Evolutionary conservation across 2,113 vertebrate genomes (phyloP).

Genomic region (Eublepharis macularius): DNA sequence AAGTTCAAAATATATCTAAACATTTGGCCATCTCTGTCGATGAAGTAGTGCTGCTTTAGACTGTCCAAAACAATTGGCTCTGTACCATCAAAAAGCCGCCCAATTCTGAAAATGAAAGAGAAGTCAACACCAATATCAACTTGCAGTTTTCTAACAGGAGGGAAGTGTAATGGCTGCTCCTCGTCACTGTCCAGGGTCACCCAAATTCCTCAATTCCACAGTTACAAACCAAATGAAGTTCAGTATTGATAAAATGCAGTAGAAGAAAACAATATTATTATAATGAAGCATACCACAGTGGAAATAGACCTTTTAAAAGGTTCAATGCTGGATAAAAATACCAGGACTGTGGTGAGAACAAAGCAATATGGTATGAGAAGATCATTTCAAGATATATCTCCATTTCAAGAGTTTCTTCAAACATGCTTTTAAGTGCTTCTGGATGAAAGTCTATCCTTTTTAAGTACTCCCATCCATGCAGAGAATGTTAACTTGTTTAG

Average conservation of each 20-base stretch:
- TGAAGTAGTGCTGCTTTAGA: constrained; percentile 99
- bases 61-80: constrained; percentile 99
- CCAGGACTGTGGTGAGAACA: neutral
- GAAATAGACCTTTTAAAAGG: neutral
- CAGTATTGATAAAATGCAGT: accelerated
- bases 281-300: neutral
- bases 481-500: neutral
- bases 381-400: neutral
- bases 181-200: neutral
- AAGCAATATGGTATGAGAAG: neutral
- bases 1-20: constrained; percentile 99
- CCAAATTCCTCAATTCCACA: neutral
- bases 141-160: constrained; percentile 23
- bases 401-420: neutral
- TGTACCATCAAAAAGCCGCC: constrained; percentile 97
- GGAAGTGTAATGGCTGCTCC: neutral
- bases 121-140: constrained; percentile 52
- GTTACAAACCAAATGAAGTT: neutral
- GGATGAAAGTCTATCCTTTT: neutral
- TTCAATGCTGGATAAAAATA: neutral
- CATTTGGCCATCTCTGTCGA: constrained; percentile 99
- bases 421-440: neutral
- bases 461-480: neutral
- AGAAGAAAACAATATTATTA: neutral
- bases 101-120: constrained; percentile 85